Base-by-base conservation (phyloP, 1,140 invertebrate species). In the Colletes gigas region DNA sequence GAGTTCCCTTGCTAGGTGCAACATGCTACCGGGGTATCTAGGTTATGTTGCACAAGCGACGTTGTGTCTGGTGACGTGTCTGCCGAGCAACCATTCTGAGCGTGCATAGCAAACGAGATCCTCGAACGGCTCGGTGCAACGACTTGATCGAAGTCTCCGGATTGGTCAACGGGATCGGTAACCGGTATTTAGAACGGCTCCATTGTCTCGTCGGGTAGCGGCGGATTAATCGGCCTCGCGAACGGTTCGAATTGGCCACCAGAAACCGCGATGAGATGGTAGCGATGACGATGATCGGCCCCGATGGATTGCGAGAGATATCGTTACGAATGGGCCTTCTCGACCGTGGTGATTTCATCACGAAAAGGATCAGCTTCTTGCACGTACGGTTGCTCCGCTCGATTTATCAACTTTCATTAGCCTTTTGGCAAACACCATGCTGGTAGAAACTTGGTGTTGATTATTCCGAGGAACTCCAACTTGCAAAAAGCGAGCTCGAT, bases 21-120 rank as follows among this genome's bases (percentile, higher is more conserved):
- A 83, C 75, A 68, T 55, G 71, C 71, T 19, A 50, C 17, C 52
- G 12, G 47, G 68, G 65, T 87, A 88, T 89, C 83, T 89, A 67
- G 81, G 85, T 82, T 88, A 81, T 21, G 66, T 89, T 89, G 86
- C 83, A 81, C 82, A 89, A 88, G 83, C 78, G 54, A 75, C 78
- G 76, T 83, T 85, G 79, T 85, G 87, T 88, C 87, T 88, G 85
- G 80, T 88, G 88, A 89, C 87, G 79, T 88, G 87, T 89, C 87
- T 88, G 65, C 75, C 59, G 87, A 74, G 85, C 78, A 67, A 82
- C 80, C 83, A 78, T 81, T 80, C 83, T 62, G 69, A 59, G 30
- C 67, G 63, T 30, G 84, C 70, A 21, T 68, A 60, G 67, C 68
- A 44, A 83, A 81, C 73, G 70, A 86, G 82, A 83, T 83, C 65